These are phyloP conservation scores for Morinoia aosen DNA, from an alignment of 2,888 invertebrate species.

Conservation along the genomic window DNA sequence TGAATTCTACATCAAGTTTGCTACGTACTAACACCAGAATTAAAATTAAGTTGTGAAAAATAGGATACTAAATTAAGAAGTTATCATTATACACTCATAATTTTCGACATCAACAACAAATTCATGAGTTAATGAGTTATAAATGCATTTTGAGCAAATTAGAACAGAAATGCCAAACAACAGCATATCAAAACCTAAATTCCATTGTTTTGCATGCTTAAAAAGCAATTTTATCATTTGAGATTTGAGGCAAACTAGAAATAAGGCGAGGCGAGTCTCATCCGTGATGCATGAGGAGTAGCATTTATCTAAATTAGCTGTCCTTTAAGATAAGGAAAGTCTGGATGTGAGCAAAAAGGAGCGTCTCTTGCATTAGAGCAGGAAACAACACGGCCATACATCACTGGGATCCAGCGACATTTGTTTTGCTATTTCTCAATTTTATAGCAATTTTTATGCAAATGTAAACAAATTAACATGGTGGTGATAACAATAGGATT, in stretches of 20 bases:
- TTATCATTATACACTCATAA: no score
- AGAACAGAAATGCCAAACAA: background rate
- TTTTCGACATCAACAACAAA: no score
- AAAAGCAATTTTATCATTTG: background rate
- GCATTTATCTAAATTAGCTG: constrained; percentile 53
- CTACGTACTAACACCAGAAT: no score
- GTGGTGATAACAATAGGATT: background rate
- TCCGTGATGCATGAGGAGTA: constrained; percentile 44
- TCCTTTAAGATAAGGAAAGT: constrained; percentile 39
- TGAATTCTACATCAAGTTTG: no score
- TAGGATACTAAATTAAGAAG: no score
- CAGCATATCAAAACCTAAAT: background rate
- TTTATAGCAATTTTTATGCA: background rate
- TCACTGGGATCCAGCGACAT: background rate
- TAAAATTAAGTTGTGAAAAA: no score
- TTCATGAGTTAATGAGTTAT: no score
- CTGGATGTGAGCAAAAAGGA: background rate
- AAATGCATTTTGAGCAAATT: background rate
- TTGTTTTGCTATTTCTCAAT: background rate
- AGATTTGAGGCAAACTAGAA: background rate
- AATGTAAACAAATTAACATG: background rate
- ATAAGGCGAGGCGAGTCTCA: background rate
- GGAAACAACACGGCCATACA: background rate
- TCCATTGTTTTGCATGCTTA: background rate
- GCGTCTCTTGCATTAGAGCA: background rate